Evolutionary conservation across 2,888 invertebrate species (phyloP), one percentile per base, ranked within the genome.

Genomic region (Macrostomum cliftonense): DNA sequence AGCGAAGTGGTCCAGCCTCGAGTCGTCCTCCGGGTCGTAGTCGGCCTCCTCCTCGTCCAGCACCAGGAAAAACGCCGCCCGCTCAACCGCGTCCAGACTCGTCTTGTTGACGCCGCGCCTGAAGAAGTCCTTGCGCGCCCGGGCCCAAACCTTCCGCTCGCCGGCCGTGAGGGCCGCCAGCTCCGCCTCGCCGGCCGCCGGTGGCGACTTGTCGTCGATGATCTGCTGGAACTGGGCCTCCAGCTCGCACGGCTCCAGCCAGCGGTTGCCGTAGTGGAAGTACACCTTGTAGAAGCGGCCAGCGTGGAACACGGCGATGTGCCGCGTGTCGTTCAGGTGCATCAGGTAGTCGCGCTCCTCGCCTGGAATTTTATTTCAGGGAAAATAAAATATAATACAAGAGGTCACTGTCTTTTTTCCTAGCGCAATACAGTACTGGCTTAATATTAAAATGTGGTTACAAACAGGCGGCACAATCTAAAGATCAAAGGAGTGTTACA

Each of bases 221-320:
- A 97, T 87, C 61, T 81, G 79, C 67, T 88, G 80, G 57, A 93
- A 80, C 77, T 89, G 88, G 5, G 80, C 71, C 78, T 95, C 88
- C 56, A 95, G 78, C 73, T 95, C 91, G 54, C 81, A 79, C 0
- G 93, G 83, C 56, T 77, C 79, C 53, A 95, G 75, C 52, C 87
- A 77, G 49, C 85, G 76, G 52, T 84, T 82, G 59, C 82, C 82
- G 55, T 77, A 55, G 45, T 91, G 87, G 55, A 88, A 83, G 54
- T 81, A 73, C 56, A 91, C 81, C 73, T 89, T 91, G 73, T 81
- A 97, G 74, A 87, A 97, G 60, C 83, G 78, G 7, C 97, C 97
- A 61, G 81, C 82, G 72, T 87, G 83, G 64, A 86, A 82, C 13
- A 95, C 93, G 12, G 84, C 85, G 57, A 97, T 79, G 67, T 97